Percentiles rank a stretch among this genome's conserved stretches.
These are phyloP conservation scores for Macaria notata DNA, from an alignment of 2,888 invertebrate genomes.

Conservation along the genomic window DNA sequence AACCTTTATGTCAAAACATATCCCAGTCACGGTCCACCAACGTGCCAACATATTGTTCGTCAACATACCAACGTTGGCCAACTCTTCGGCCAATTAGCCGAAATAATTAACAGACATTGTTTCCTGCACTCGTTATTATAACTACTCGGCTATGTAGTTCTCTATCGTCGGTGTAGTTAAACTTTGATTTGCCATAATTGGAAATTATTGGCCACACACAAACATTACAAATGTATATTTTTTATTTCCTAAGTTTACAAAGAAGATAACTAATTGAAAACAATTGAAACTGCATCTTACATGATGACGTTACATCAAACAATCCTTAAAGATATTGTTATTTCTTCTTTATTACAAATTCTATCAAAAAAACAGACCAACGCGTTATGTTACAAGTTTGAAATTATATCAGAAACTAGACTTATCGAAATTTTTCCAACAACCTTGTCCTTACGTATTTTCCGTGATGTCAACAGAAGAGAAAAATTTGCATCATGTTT, in stretches of 20 bases:
- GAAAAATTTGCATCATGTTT: slow-evolving; percentile 27
- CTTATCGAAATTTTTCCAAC: no score
- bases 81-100: slow-evolving; percentile 18
- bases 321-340: no score
- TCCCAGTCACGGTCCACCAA: slow-evolving; percentile 11
- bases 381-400: no score
- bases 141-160: slow-evolving; percentile 3
- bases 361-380: no score
- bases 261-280: no score
- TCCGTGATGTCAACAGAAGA: slow-evolving; percentile 8
- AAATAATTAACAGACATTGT: slow-evolving; percentile 18
- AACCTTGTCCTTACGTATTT: slow-evolving; percentile 2
- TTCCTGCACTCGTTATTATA: slow-evolving; percentile 15
- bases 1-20: slow-evolving; percentile 14
- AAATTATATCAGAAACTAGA: no score
- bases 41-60: slow-evolving; percentile 12
- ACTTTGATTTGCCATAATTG: neutral
- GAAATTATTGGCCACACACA: no score
- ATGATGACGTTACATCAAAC: no score
- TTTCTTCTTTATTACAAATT: no score
- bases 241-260: no score
- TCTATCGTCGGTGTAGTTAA: neutral
- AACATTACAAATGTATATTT: no score
- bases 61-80: slow-evolving; percentile 17
- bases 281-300: no score